Evolutionary conservation across 1,140 invertebrate genomes (phyloP).

Genomic region (honey bee (Apis mellifera)): Amel_HAv3.1 CM009939.2:6727001-6727500

Average conservation of each 20-base stretch:
- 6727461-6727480: neutral
- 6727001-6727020: too few species aligned
- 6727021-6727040: too few species aligned
- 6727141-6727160: too few species aligned
- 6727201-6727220: neutral
- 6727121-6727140: too few species aligned
- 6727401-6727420: constrained; percentile 4
- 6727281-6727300: neutral
- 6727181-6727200: too few species aligned
- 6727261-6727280: too few species aligned
- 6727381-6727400: neutral
- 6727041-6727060: too few species aligned
- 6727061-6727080: too few species aligned
- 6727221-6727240: neutral
- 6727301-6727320: neutral
- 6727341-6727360: neutral
- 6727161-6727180: too few species aligned
- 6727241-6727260: too few species aligned
- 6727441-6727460: neutral
- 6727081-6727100: too few species aligned
- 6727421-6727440: neutral
- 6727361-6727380: neutral
- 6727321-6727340: neutral
- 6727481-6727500: neutral
- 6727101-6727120: too few species aligned